A percentile compares a stretch with the other conserved stretches of the same genome.
Conservation (phyloP, 1,140 invertebrate genomes). For the Agrilus planipennis region DNA sequence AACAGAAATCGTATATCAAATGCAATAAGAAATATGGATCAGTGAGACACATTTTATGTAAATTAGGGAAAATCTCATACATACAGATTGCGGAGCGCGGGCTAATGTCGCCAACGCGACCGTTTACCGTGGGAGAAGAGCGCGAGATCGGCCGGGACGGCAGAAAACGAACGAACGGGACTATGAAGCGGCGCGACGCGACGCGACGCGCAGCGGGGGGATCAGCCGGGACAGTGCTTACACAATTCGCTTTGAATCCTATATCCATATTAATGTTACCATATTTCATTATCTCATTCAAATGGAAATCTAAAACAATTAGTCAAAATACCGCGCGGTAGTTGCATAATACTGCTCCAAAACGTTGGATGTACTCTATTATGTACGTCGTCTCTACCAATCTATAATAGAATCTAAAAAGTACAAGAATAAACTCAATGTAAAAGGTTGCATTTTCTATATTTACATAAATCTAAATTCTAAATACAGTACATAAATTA, state of each 20-base stretch:
- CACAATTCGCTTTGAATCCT: slow-evolving; percentile 32
- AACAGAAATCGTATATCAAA: slow-evolving; percentile 31
- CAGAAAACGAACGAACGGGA: slow-evolving; percentile 6
- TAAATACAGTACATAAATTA: no score
- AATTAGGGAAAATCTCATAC: slow-evolving; percentile 35
- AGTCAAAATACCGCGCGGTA: slow-evolving; percentile 33
- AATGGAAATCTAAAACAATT: slow-evolving; percentile 37
- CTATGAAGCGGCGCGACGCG: slow-evolving; percentile 7
- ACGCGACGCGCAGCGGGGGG: slow-evolving; percentile 2
- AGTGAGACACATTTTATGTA: slow-evolving; percentile 36
- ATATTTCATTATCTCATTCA: slow-evolving; percentile 38
- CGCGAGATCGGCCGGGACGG: not conserved
- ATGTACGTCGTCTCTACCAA: no score
- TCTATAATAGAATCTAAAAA: no score
- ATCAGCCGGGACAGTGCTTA: slow-evolving; percentile 30
- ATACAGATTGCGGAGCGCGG: slow-evolving; percentile 32
- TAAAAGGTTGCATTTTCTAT: no score
- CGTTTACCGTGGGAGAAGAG: slow-evolving; percentile 2
- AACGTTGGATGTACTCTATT: no score
- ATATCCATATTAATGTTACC: slow-evolving; percentile 38
- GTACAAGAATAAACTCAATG: no score
- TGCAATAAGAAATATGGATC: slow-evolving; percentile 35
- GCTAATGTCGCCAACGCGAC: slow-evolving; percentile 18
- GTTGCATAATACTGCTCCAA: slow-evolving; percentile 5
- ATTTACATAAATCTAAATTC: no score